Conservation (phyloP, 2,113 vertebrate species). For the Chloropsis hardwickii region DNA sequence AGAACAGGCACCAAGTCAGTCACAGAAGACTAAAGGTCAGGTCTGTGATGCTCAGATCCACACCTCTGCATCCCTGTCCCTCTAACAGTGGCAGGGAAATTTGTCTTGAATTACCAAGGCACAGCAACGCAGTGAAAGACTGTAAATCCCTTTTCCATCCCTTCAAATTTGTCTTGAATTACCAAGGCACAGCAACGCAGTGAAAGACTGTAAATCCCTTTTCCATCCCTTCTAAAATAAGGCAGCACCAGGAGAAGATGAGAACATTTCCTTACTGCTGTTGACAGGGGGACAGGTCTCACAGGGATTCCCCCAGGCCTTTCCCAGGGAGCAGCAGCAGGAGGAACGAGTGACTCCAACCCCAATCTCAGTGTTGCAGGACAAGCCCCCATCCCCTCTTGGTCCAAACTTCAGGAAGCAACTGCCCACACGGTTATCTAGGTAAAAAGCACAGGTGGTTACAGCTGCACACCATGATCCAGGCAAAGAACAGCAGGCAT, state of each 20-base stretch:
- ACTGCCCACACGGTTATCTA: conserved; percentile 82
- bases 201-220: neutral
- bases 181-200: neutral
- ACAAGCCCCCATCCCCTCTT: conserved; percentile 72
- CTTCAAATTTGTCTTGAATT: neutral
- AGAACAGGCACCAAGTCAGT: neutral
- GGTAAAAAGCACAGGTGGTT: neutral
- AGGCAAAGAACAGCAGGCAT: neutral
- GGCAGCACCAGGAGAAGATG: accelerated
- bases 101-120: neutral
- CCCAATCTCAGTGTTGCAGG: conserved; percentile 82
- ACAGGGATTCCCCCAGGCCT: conserved; percentile 84
- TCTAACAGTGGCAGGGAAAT: neutral
- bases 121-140: neutral
- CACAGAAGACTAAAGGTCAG: neutral
- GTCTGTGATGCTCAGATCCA: neutral
- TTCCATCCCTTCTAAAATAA: neutral
- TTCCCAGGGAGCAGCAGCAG: conserved; percentile 83
- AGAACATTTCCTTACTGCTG: conserved; percentile 75
- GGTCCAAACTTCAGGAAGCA: conserved; percentile 80
- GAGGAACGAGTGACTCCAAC: conserved; percentile 83
- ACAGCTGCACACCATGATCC: neutral
- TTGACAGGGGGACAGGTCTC: conserved; percentile 82
- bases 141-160: neutral
- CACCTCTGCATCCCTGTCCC: neutral